These are phyloP conservation scores for Pollachius pollachius DNA, from an alignment of 2,113 vertebrate genomes.

Conservation along the genomic window DNA sequence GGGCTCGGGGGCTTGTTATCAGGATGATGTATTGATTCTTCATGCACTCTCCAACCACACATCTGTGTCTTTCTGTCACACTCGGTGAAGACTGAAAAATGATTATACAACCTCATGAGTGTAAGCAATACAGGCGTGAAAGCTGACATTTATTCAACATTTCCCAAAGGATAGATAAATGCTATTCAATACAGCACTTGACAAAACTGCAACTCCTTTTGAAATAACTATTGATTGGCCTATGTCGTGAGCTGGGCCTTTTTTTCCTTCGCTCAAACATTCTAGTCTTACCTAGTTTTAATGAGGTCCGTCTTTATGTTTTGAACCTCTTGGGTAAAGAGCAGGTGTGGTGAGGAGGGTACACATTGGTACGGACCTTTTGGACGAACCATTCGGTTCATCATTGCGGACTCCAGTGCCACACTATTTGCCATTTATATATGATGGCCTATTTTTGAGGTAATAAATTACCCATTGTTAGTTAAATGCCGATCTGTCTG, in stretches of 20 bases:
- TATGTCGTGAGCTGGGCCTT: background rate
- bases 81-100: conserved; percentile 28
- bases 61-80: conserved; percentile 29
- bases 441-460: too few species aligned
- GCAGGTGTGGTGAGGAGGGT: too few species aligned
- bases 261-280: background rate
- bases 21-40: conserved; percentile 37
- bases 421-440: too few species aligned
- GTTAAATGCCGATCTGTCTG: too few species aligned
- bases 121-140: background rate
- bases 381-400: too few species aligned
- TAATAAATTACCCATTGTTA: too few species aligned
- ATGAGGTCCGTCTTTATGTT: background rate
- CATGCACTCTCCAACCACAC: conserved; percentile 7
- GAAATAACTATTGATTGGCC: background rate
- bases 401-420: too few species aligned
- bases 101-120: conserved; percentile 12
- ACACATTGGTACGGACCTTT: too few species aligned
- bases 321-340: background rate
- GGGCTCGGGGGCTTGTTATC: conserved; percentile 20
- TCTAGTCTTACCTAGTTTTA: background rate
- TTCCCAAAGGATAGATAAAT: conserved; percentile 21
- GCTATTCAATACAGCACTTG: background rate
- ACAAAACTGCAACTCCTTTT: background rate
- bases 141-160: conserved; percentile 20